Conservation (phyloP, 2,113 vertebrate genomes). For the Gobio gobio region DNA sequence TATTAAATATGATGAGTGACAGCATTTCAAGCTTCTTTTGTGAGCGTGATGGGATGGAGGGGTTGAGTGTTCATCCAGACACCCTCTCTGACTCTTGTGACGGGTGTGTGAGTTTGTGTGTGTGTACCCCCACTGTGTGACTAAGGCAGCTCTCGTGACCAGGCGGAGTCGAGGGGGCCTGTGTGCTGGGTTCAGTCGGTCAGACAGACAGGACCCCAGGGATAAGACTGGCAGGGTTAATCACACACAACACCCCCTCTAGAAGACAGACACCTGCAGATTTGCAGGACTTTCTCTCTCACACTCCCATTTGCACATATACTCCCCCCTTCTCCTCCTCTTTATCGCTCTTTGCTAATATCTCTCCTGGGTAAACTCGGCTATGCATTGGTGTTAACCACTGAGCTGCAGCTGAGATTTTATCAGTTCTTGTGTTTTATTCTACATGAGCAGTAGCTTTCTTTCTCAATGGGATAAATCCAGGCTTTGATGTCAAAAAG, state of each 20-base stretch:
- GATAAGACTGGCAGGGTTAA: constrained; percentile 34
- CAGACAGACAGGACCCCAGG: constrained; percentile 33
- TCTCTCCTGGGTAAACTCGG: constrained; percentile 27
- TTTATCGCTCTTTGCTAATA: constrained; percentile 37
- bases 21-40: constrained; percentile 36
- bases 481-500: constrained; percentile 38
- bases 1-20: constrained; percentile 42
- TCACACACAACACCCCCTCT: constrained; percentile 42
- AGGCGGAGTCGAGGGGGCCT: constrained; percentile 44
- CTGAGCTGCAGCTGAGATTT: constrained; percentile 42
- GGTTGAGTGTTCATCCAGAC: constrained; percentile 33
- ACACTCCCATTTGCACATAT: constrained; percentile 3
- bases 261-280: constrained; percentile 42
- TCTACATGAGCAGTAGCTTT: constrained; percentile 5
- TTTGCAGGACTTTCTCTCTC: constrained; percentile 37
- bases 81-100: constrained; percentile 34
- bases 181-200: constrained; percentile 35
- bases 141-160: constrained; percentile 54
- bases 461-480: constrained; percentile 33
- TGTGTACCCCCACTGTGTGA: constrained; percentile 41
- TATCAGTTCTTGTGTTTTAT: constrained; percentile 35
- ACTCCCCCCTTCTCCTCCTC: constrained; percentile 21
- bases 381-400: constrained; percentile 19
- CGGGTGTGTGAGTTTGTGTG: constrained; percentile 39
- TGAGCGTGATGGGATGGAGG: constrained; percentile 17